A percentile compares a stretch with the other conserved stretches of the same genome.
Evolutionary conservation across 2,888 invertebrate genomes (phyloP).

Genomic region (Synergus laeviventris): DNA sequence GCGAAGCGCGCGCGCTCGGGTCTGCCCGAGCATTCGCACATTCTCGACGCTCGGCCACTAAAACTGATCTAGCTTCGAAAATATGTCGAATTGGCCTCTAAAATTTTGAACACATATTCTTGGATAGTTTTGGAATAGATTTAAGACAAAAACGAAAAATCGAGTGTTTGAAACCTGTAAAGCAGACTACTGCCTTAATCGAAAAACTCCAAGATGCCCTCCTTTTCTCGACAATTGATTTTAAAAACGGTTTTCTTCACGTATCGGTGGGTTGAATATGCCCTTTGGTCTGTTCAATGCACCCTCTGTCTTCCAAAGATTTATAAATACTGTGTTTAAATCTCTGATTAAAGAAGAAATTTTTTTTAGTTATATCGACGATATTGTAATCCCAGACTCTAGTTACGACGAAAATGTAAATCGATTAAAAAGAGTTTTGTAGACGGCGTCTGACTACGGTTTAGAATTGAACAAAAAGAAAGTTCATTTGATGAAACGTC

Average conservation of each 20-base stretch:
- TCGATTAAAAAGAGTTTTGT: constrained; percentile 39
- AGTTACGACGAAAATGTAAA: constrained; percentile 16
- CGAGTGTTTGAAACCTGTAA: constrained; percentile 25
- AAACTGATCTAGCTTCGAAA: constrained; percentile 46
- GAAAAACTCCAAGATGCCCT: neutral
- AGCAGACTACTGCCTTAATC: neutral
- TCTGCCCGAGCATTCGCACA: constrained; percentile 46
- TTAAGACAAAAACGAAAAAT: constrained; percentile 34
- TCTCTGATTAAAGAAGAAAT: constrained; percentile 1
- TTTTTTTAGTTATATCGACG: constrained; percentile 40
- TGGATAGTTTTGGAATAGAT: constrained; percentile 44
- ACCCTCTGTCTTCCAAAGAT: constrained; percentile 33
- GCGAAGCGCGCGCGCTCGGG: constrained; percentile 44
- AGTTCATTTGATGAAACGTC: constrained; percentile 47
- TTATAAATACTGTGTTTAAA: constrained; percentile 41
- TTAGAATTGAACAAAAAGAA: constrained; percentile 52
- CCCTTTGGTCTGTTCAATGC: constrained; percentile 10
- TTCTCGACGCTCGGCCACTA: constrained; percentile 42
- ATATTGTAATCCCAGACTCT: constrained; percentile 35
- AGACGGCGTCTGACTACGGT: constrained; percentile 44
- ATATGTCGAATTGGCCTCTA: constrained; percentile 46
- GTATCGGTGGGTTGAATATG: neutral
- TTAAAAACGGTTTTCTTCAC: neutral
- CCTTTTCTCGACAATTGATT: neutral
- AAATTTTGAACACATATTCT: constrained; percentile 50